Evolutionary conservation across 23 tunicate genomes (phyloP).

Genomic region (Ciona savignyi): DNA sequence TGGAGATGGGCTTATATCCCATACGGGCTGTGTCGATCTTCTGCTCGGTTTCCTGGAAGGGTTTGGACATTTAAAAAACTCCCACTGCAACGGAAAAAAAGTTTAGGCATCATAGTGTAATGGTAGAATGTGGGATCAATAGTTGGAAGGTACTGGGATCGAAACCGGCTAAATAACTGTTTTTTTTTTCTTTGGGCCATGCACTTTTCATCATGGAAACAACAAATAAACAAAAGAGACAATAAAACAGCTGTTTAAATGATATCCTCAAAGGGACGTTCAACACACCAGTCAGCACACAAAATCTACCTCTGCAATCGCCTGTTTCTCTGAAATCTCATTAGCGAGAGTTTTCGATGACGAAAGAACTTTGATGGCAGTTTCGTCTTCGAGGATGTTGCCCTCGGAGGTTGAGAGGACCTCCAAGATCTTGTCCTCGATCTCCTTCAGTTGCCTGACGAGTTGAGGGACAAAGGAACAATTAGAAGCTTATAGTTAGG

Average conservation of each 20-base stretch:
- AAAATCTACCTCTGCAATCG: constrained; percentile 82
- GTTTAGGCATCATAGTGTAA: too few species aligned
- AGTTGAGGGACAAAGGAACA: not conserved
- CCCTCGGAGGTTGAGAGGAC: constrained; percentile 90
- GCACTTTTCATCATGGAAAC: too few species aligned
- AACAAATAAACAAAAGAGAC: too few species aligned
- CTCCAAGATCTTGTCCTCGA: constrained; percentile 88
- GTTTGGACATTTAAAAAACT: too few species aligned
- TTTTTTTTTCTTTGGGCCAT: too few species aligned
- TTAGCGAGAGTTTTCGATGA: constrained; percentile 90
- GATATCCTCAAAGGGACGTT: not conserved
- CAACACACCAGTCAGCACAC: not conserved
- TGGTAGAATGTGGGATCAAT: too few species aligned
- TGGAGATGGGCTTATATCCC: constrained; percentile 91
- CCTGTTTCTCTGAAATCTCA: constrained; percentile 97
- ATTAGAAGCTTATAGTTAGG: too few species aligned
- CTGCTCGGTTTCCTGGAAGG: constrained; percentile 77
- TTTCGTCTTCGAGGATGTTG: constrained; percentile 91
- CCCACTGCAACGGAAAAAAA: too few species aligned
- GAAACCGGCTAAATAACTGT: too few species aligned
- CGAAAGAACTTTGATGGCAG: constrained; percentile 74
- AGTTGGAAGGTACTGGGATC: too few species aligned
- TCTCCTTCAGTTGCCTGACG: constrained; percentile 65
- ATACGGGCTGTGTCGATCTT: constrained; percentile 92
- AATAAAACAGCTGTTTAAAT: too few species aligned